These are phyloP conservation scores for Bos javanicus DNA, from an alignment of 2,113 vertebrate species.

Conservation along the genomic window DNA sequence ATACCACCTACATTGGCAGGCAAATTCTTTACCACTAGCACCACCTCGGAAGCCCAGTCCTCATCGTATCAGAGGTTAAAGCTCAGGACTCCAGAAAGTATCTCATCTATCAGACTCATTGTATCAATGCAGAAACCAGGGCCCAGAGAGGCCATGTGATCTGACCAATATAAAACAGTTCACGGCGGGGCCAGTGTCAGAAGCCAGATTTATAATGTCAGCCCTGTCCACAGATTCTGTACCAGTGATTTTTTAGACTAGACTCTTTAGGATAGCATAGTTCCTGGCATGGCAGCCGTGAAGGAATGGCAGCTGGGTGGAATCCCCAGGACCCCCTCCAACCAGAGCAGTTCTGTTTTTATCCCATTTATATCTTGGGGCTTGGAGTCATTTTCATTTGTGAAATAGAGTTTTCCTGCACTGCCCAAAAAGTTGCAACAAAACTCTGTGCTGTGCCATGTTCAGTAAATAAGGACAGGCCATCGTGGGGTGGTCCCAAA, in stretches of 20 bases:
- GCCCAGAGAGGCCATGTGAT: background rate
- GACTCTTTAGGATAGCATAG: background rate
- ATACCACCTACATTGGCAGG: background rate
- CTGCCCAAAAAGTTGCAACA: background rate
- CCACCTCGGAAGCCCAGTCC: background rate
- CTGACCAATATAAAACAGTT: background rate
- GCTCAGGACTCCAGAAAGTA: background rate
- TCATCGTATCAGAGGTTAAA: background rate
- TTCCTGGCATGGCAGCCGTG: background rate
- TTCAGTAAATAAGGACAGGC: background rate
- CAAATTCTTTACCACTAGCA: background rate
- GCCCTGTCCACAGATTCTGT: background rate
- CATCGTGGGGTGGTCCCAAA: background rate
- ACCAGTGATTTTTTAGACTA: background rate
- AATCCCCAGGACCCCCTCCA: background rate
- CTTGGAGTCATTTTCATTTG: background rate
- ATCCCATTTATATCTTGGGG: background rate
- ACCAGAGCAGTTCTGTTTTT: background rate
- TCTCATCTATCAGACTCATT: background rate
- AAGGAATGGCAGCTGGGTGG: background rate
- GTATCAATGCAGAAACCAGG: background rate
- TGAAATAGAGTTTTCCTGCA: background rate
- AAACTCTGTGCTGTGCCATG: background rate
- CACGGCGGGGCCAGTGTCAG: fast-evolving
- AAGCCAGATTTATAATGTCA: background rate